Conservation (phyloP, 2,113 vertebrate genomes). For the Nycticorax nycticorax region DNA sequence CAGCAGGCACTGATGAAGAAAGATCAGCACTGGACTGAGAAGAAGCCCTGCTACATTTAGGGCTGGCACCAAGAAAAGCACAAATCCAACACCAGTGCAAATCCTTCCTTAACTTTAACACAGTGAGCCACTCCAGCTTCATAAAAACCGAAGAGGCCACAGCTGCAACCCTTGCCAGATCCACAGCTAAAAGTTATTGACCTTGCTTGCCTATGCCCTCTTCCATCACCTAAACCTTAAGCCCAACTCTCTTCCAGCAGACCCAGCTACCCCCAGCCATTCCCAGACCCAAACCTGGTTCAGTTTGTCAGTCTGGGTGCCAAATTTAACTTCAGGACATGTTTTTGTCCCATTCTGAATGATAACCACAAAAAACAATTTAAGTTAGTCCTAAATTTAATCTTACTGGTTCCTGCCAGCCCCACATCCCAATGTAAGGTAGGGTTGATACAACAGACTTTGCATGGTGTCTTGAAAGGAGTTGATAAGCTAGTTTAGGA, state of each 20-base stretch:
- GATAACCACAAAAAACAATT: background rate
- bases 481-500: background rate
- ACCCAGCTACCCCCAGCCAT: background rate
- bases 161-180: background rate
- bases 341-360: background rate
- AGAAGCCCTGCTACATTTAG: background rate
- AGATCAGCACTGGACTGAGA: background rate
- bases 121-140: background rate
- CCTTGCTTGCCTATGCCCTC: background rate
- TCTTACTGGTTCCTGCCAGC: background rate
- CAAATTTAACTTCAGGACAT: background rate
- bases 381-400: background rate
- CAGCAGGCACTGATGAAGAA: background rate
- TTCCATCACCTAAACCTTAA: background rate
- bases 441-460: background rate
- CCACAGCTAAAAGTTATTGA: background rate
- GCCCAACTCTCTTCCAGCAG: background rate
- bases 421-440: background rate
- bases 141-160: background rate
- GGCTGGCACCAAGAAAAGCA: background rate
- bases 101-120: background rate
- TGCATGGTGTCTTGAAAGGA: background rate
- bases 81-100: background rate
- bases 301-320: background rate
- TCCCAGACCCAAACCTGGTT: background rate